Conservation (phyloP, 2,888 invertebrate species). For the Noctua fimbriata region DNA sequence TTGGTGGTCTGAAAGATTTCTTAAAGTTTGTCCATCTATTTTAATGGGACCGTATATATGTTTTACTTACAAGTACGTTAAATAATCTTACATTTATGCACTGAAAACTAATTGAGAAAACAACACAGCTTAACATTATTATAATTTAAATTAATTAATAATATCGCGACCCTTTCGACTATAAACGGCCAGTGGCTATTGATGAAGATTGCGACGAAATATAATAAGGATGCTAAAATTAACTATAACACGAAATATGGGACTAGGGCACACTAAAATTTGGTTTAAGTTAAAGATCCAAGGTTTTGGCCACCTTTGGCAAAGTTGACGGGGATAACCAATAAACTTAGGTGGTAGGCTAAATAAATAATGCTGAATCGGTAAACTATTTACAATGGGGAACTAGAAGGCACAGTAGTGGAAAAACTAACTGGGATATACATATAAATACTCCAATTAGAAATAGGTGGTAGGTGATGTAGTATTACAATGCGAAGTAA, state of each 20-base stretch:
- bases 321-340: slow-evolving; percentile 54
- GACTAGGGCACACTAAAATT: slow-evolving; percentile 79
- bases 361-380: slow-evolving; percentile 66
- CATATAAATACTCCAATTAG: slow-evolving; percentile 53
- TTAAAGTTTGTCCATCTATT: no score
- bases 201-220: slow-evolving; percentile 53
- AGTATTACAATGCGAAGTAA: slow-evolving; percentile 49
- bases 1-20: no score
- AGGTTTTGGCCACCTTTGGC: slow-evolving; percentile 70
- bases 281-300: slow-evolving; percentile 60
- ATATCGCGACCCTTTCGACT: slow-evolving; percentile 75
- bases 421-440: slow-evolving; percentile 74
- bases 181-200: slow-evolving; percentile 63
- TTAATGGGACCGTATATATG: no score
- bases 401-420: slow-evolving; percentile 89
- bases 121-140: slow-evolving; percentile 50
- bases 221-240: slow-evolving; percentile 69
- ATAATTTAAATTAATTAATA: slow-evolving; percentile 58
- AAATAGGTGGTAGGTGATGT: slow-evolving; percentile 42
- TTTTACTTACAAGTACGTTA: slow-evolving; percentile 28
- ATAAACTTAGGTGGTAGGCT: slow-evolving; percentile 54
- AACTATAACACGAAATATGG: slow-evolving; percentile 71
- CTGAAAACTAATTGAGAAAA: slow-evolving; percentile 67
- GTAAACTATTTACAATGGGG: slow-evolving; percentile 82
- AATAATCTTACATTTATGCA: slow-evolving; percentile 57